Percentiles rank a stretch among this genome's conserved stretches.
phyloP scores from a whole-genome alignment of 2,113 vertebrate genomes.

The Emberiza fucata region DNA sequence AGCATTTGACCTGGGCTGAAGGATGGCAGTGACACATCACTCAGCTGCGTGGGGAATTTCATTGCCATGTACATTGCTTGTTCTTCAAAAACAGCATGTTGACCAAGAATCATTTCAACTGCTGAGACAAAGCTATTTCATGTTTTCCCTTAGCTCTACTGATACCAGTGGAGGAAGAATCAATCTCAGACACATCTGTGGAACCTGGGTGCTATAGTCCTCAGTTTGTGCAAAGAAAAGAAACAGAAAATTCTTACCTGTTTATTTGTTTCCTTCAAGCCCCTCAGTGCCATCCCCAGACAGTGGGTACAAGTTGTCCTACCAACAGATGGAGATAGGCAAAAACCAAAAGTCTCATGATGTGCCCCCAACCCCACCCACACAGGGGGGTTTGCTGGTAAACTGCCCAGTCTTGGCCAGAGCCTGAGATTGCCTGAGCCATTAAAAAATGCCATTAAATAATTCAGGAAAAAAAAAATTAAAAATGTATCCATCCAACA shows the following conservation, averaged over 20 bases:
- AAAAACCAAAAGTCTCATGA: not conserved
- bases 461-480: not conserved
- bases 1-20: not conserved
- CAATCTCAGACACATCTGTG: not conserved
- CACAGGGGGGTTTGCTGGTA: not conserved
- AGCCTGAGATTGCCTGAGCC: not conserved
- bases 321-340: conserved; percentile 48
- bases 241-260: conserved; percentile 47
- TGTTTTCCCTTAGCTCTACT: not conserved
- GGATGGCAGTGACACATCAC: not conserved
- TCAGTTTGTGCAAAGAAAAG: not conserved
- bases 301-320: conserved; percentile 64
- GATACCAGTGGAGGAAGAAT: not conserved
- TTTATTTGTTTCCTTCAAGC: conserved; percentile 22
- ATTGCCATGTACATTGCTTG: not conserved
- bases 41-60: not conserved
- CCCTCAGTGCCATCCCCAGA: conserved; percentile 48
- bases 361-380: not conserved
- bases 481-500: not conserved
- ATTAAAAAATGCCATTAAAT: not conserved
- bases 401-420: not conserved
- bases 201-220: not conserved
- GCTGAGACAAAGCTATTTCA: not conserved
- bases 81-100: not conserved
- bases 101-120: not conserved